Base-by-base conservation (phyloP, 2,113 vertebrate species). In the Colinus virginianus region DNA sequence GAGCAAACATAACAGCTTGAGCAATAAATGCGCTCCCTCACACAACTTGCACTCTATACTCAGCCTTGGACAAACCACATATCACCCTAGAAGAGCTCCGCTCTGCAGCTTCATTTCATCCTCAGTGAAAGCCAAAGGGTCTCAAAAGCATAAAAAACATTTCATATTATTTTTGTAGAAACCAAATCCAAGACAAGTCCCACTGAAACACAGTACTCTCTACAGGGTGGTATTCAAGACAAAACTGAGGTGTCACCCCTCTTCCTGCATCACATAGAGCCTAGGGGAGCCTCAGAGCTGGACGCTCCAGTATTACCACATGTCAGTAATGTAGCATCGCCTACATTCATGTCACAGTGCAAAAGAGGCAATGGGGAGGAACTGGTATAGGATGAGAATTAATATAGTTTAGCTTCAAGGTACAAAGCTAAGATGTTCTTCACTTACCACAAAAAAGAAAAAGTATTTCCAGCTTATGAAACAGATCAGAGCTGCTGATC, bases 261-360 rank as follows among this genome's bases (percentile, higher is more conserved):
- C 21, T 22, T 28, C 62, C 49, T 81, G 32, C 38, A 25, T 11
- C 42, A 13, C 0, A 1, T 3, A 16, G 30, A 74, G 23, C 68
- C 6, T 1, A 13, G 36, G 7, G 45, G 6, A 19, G 48, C 19
- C 20, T 67, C 55, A 70, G 48, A 58, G 23, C 64, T 58, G 30
- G 34, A 30, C 38, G 28, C 30, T 66, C 23, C 42, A 36, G 11
- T 22, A 42, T 8, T 55, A 28, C 42, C 63, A 56, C 38, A 45
- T 45, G 20, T 15, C 40, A 34, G 0, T 45, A 48, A 0, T 21
- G 22, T 30, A 64, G 13, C 10, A 5, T 48, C 56, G 21, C 48
- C 56, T 59, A 45, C 58, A 13, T 32, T 58, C 30, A 2, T 9
- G 11, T 6, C 22, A 45, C 20, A 61, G 20, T 14, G 25, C 4